Percentiles rank a stretch among this genome's conserved stretches.
These are phyloP conservation scores for Diabrotica undecimpunctata DNA, from an alignment of 1,140 invertebrate species.

Conservation along the genomic window DNA sequence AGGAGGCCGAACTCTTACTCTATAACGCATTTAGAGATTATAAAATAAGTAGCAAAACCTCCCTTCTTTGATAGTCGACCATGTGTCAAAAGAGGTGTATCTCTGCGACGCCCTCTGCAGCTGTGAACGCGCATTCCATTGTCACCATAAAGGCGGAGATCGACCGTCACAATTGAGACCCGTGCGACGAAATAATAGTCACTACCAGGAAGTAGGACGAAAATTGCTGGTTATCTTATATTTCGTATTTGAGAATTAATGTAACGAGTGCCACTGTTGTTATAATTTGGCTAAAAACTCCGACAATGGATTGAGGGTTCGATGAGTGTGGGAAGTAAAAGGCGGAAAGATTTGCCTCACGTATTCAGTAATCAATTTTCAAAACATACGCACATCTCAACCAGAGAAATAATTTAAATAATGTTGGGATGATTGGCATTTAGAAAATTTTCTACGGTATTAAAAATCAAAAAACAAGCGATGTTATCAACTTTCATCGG, in stretches of 20 bases:
- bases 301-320: too few species aligned
- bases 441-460: too few species aligned
- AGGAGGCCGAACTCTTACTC: slow-evolving; percentile 14
- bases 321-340: too few species aligned
- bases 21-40: slow-evolving; percentile 25
- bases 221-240: background rate
- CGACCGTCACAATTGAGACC: slow-evolving; percentile 18
- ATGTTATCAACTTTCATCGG: too few species aligned
- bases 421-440: too few species aligned
- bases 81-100: slow-evolving; percentile 22
- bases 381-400: too few species aligned
- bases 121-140: slow-evolving; percentile 15
- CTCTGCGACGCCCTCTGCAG: slow-evolving; percentile 19
- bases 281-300: background rate
- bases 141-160: slow-evolving; percentile 19
- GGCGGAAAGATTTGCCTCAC: too few species aligned
- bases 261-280: background rate
- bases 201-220: slow-evolving; percentile 18
- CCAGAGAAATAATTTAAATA: too few species aligned
- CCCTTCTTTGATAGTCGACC: slow-evolving; percentile 16
- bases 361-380: too few species aligned
- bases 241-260: background rate
- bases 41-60: slow-evolving; percentile 22
- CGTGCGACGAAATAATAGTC: slow-evolving; percentile 24
- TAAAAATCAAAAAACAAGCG: too few species aligned